A percentile compares a stretch with the other conserved stretches of the same genome.
These are phyloP conservation scores for Stegodyphus mimosarum DNA, from an alignment of 1,140 invertebrate genomes.

Conservation along the genomic window DNA sequence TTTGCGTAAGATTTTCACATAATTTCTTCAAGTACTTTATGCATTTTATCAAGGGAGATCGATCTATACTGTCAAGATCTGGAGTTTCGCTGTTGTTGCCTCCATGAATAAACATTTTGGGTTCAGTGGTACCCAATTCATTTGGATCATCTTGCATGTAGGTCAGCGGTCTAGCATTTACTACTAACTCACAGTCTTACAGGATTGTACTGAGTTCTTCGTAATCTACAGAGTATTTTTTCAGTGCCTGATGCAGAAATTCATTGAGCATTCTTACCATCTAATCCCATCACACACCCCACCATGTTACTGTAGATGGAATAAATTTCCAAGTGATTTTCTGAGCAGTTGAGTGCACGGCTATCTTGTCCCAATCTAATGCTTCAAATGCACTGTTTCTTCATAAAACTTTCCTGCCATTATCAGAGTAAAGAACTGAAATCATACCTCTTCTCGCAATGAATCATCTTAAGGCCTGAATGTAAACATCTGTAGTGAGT, in stretches of 20 bases:
- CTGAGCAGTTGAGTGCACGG: not conserved
- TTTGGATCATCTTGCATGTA: not conserved
- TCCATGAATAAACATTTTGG: no score
- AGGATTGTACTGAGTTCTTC: constrained; percentile 19
- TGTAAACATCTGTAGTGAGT: constrained; percentile 64
- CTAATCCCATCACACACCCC: not conserved
- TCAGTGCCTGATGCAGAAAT: constrained; percentile 1
- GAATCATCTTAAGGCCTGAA: constrained; percentile 66
- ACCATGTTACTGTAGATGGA: constrained; percentile 11
- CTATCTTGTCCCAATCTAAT: constrained; percentile 20
- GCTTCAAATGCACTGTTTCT: constrained; percentile 1
- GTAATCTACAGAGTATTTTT: not conserved
- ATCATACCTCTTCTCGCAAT: constrained; percentile 65
- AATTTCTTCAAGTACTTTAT: no score
- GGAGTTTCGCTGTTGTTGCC: no score
- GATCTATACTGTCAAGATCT: no score
- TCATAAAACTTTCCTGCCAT: constrained; percentile 66
- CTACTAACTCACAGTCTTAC: constrained; percentile 32
- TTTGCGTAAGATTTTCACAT: no score
- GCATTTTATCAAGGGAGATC: no score
- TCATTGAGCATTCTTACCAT: constrained; percentile 12
- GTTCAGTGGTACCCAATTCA: no score
- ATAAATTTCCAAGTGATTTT: constrained; percentile 33
- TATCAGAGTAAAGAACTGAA: constrained; percentile 66
- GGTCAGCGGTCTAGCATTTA: constrained; percentile 9